Evolutionary conservation across 2,888 invertebrate species (phyloP).

Genomic region (Macropis europaea): DNA sequence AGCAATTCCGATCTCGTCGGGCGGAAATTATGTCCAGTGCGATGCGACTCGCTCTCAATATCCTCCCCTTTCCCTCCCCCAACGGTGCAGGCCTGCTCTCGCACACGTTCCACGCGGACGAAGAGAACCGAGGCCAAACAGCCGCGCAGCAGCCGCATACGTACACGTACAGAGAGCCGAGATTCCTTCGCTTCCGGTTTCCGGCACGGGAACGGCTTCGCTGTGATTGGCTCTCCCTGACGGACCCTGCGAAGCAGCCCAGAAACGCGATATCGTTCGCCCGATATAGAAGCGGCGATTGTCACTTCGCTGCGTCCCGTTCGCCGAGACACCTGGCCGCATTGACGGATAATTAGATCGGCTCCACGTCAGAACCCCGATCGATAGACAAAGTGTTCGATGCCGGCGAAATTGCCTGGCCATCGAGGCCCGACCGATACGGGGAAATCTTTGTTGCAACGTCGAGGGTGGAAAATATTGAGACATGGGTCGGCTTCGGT

Average conservation of each 20-base stretch:
- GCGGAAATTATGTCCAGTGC: slow-evolving; percentile 80
- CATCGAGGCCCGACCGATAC: no score
- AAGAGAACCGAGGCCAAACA: slow-evolving; percentile 36
- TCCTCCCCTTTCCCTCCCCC: slow-evolving; percentile 64
- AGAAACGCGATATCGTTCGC: slow-evolving; percentile 54
- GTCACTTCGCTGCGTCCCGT: slow-evolving; percentile 48
- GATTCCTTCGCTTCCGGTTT: slow-evolving; percentile 78
- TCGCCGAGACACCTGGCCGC: slow-evolving; percentile 39
- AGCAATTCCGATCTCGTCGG: slow-evolving; percentile 80
- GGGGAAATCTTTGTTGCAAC: no score
- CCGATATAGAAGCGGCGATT: slow-evolving; percentile 63
- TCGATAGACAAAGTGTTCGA: background rate
- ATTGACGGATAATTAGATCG: slow-evolving; percentile 61
- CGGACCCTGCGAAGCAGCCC: slow-evolving; percentile 52
- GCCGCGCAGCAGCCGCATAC: slow-evolving; percentile 16
- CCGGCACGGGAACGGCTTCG: slow-evolving; percentile 72
- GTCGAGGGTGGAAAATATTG: no score
- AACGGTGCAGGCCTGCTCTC: slow-evolving; percentile 27
- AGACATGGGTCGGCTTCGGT: no score
- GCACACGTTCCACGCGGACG: slow-evolving; percentile 50
- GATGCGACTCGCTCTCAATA: slow-evolving; percentile 79
- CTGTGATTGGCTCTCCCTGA: slow-evolving; percentile 71
- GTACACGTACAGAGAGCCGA: slow-evolving; percentile 60
- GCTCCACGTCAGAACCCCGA: background rate
- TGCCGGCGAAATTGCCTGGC: background rate